Evolutionary conservation across 1,140 invertebrate genomes (phyloP), one percentile per base, ranked within the genome.

Genomic region (Drosophila rufa): DNA sequence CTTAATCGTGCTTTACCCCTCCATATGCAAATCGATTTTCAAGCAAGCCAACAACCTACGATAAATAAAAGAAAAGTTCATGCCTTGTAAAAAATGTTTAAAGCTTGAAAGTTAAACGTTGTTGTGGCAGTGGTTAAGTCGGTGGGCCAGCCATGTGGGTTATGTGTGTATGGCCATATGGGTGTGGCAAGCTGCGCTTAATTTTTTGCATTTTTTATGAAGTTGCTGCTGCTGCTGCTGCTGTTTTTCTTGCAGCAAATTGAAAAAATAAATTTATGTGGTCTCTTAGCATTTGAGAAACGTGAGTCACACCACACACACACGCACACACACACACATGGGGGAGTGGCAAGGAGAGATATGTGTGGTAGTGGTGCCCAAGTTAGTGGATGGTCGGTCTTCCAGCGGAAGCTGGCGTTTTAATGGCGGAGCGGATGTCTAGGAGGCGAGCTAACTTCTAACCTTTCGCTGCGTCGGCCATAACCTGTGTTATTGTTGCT

Each of bases 221-320:
- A 79, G 64, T 70, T 56, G 53, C 64, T 65, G 47, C 43, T 68
- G 42, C 42, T 69, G 60, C 48, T 61, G 55, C 68, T 65, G 60
- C 75, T 64, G 70, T 61, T 59, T 61, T 82, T 77, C 74, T 73
- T 80, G 78, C 78, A 80, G 78, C 67, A 83, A 89, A 77, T 82
- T 79, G 82, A 85, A 85, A 83, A 86, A 77, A 76, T 64, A 74
- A 87, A 86, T 87, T 89, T 87, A 89, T 87, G 84, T 75, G 83
- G 67, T 75, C 80, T 75, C 77, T 87, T 80, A 58, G 68, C 77
- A 78, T 89, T 89, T 64, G 53, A 66, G 80, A 74, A 70, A 80
- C 64, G 83, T 87, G 84, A 66, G 59, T 61, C 68, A 53, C 59
- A 65, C 4, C 45, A 59, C 43, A 53, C 15, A 46, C 55, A 51